These are phyloP conservation scores for Mamestra configurata DNA, from an alignment of 1,140 invertebrate genomes.

Conservation along the genomic window DNA sequence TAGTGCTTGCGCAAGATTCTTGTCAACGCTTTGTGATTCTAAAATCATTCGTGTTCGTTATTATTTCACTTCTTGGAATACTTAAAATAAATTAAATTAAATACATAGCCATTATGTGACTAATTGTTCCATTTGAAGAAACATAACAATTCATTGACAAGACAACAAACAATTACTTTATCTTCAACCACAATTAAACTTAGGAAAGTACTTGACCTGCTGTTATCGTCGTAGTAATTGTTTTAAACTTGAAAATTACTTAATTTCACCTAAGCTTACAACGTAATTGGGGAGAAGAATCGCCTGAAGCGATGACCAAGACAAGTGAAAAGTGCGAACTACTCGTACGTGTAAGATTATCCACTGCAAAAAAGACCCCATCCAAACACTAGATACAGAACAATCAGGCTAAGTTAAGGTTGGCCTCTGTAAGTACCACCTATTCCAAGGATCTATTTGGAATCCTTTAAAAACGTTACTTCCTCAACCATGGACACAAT, in stretches of 20 bases:
- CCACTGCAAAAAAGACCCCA: too few relatives aligned
- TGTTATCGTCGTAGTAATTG: not conserved
- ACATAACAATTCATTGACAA: slow-evolving; percentile 13
- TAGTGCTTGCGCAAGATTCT: slow-evolving; percentile 21
- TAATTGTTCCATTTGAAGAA: slow-evolving; percentile 5
- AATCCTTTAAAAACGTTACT: not conserved
- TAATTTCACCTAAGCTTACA: not conserved
- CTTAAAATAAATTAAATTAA: not conserved
- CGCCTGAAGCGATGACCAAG: too few relatives aligned
- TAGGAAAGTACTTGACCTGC: not conserved
- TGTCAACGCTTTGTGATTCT: slow-evolving; percentile 25
- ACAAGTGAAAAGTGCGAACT: too few relatives aligned
- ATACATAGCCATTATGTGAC: not conserved
- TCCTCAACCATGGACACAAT: not conserved
- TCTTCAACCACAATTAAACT: slow-evolving; percentile 22
- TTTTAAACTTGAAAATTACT: not conserved
- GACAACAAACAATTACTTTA: slow-evolving; percentile 38
- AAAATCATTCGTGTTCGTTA: not conserved
- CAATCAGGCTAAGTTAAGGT: too few relatives aligned
- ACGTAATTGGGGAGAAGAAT: not conserved
- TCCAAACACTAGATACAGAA: too few relatives aligned
- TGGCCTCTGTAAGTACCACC: too few relatives aligned
- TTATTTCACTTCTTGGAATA: not conserved
- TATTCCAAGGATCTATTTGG: too few relatives aligned
- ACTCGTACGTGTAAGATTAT: too few relatives aligned